phyloP scores from a whole-genome alignment of 1,140 invertebrate genomes.

The Eupeodes corollae region DNA sequence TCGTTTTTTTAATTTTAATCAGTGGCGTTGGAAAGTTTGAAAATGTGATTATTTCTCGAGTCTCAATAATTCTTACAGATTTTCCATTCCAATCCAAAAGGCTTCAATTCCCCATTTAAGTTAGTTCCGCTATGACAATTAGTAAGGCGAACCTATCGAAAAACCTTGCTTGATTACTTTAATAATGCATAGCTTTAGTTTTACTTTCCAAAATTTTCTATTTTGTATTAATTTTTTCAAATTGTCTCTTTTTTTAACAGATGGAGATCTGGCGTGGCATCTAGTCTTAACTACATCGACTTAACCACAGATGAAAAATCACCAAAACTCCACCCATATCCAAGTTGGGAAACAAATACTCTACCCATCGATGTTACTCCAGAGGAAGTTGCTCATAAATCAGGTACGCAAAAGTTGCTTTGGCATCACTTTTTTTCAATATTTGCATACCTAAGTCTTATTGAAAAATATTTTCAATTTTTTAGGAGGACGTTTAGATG shows the following conservation, averaged over 20 bases:
- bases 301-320: conserved; percentile 43
- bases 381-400: conserved; percentile 18
- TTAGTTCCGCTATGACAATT: too few relatives aligned
- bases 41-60: too few relatives aligned
- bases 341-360: conserved; percentile 52
- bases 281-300: conserved; percentile 58
- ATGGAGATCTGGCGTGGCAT: conserved; percentile 61
- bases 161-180: too few relatives aligned
- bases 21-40: too few relatives aligned
- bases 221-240: background rate
- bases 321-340: conserved; percentile 55
- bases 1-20: too few relatives aligned
- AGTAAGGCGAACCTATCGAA: too few relatives aligned
- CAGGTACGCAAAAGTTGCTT: background rate
- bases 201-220: too few relatives aligned
- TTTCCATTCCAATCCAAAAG: too few relatives aligned
- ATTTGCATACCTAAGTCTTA: background rate
- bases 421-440: background rate
- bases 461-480: background rate
- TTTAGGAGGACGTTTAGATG: conserved; percentile 28
- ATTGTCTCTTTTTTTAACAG: conserved; percentile 30
- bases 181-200: too few relatives aligned
- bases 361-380: conserved; percentile 38
- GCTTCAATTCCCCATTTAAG: too few relatives aligned
- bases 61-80: too few relatives aligned